Evolutionary conservation across 2,797 vertebrate genomes (phyloP).

Genomic region (Lophotriccus pileatus): DNA sequence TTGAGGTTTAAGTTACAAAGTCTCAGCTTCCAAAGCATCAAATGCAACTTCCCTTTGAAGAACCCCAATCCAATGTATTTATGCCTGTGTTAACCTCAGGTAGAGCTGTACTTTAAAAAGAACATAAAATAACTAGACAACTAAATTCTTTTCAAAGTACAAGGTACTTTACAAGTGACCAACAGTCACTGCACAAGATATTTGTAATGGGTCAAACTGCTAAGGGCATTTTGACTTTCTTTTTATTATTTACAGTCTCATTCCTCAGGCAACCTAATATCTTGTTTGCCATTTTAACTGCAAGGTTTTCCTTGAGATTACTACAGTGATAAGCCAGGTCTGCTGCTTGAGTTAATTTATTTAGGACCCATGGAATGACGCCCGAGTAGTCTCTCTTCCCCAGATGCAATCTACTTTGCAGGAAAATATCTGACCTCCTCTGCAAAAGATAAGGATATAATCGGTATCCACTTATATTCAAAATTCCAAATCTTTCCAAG

Average conservation of each 20-base stretch:
- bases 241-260: constrained; percentile 20
- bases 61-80: background rate
- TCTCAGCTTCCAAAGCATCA: background rate
- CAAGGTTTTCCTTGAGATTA: constrained; percentile 24
- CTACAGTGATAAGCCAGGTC: constrained; percentile 16
- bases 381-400: background rate
- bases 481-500: background rate
- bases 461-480: background rate
- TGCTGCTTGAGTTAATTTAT: constrained; percentile 8
- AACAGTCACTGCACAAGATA: background rate
- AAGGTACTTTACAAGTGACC: background rate
- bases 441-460: background rate
- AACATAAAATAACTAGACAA: background rate
- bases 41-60: background rate
- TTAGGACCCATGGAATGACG: background rate
- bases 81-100: background rate
- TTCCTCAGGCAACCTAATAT: constrained; percentile 45
- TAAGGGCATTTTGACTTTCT: constrained; percentile 35
- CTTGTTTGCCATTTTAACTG: constrained; percentile 26
- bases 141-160: background rate
- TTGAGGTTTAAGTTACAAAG: background rate
- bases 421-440: background rate
- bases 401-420: background rate
- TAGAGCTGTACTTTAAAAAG: background rate
- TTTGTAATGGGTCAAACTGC: background rate